These are phyloP conservation scores for Eupeodes luniger DNA, from an alignment of 2,888 invertebrate genomes.

Conservation along the genomic window DNA sequence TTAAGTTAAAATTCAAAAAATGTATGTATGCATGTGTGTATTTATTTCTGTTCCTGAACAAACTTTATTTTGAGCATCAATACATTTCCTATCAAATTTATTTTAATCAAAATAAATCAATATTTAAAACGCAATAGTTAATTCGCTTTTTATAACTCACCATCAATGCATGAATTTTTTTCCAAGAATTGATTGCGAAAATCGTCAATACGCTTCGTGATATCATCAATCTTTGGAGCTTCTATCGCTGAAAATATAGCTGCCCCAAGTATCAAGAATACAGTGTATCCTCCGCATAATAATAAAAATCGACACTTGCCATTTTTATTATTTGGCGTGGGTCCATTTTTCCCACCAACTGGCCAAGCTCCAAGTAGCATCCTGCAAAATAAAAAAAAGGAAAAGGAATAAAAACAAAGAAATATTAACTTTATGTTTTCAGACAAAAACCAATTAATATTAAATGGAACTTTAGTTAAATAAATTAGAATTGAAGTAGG, in stretches of 20 bases:
- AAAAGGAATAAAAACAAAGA: constrained; percentile 25
- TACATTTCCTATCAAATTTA: background rate
- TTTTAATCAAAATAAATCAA: background rate
- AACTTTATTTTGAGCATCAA: no score
- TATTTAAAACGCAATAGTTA: background rate
- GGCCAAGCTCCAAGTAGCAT: constrained; percentile 81
- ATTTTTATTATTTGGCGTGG: constrained; percentile 81
- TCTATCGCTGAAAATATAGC: constrained; percentile 92
- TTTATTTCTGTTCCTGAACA: no score
- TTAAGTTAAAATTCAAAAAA: no score
- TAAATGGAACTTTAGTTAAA: constrained; percentile 38
- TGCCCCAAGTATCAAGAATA: constrained; percentile 89
- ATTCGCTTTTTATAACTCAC: constrained; percentile 84
- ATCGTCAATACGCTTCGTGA: constrained; percentile 85
- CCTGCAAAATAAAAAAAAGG: constrained; percentile 54
- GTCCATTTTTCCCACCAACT: constrained; percentile 78
- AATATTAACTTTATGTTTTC: constrained; percentile 33
- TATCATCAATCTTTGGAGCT: constrained; percentile 88
- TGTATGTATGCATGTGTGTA: no score
- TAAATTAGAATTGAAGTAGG: background rate
- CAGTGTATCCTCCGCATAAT: constrained; percentile 84
- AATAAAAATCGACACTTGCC: constrained; percentile 83
- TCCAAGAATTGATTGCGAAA: constrained; percentile 87
- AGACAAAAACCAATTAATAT: constrained; percentile 62
- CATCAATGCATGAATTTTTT: constrained; percentile 87